These are phyloP conservation scores for Zaprionus lachaisei DNA, from an alignment of 1,140 invertebrate genomes.

Conservation along the genomic window DNA sequence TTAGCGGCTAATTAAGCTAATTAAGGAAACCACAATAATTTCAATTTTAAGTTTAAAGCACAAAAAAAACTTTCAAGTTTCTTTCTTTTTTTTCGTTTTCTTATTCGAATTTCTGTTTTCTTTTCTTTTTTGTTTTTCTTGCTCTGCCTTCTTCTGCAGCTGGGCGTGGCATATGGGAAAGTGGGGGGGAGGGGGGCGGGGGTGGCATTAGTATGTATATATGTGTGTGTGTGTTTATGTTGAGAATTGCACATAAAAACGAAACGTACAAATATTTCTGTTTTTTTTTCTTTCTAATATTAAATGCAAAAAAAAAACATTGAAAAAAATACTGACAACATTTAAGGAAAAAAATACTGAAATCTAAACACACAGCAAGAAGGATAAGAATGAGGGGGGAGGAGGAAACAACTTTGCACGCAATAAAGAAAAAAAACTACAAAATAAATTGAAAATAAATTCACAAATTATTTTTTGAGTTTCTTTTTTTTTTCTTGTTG, in stretches of 20 bases:
- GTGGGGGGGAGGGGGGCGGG: too few relatives aligned
- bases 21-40: slow-evolving; percentile 78
- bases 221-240: slow-evolving; percentile 6
- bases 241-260: slow-evolving; percentile 35
- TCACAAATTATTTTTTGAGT: background rate
- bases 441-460: background rate
- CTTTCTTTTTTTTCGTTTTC: slow-evolving; percentile 13
- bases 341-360: slow-evolving; percentile 29
- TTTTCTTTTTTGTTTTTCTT: slow-evolving; percentile 27
- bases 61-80: slow-evolving; percentile 39
- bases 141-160: slow-evolving; percentile 22
- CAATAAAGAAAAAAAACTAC: slow-evolving; percentile 6
- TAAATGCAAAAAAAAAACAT: background rate
- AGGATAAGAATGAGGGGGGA: background rate
- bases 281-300: slow-evolving; percentile 6
- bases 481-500: background rate
- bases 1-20: slow-evolving; percentile 57
- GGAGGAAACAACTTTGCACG: slow-evolving; percentile 12
- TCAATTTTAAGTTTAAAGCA: slow-evolving; percentile 51
- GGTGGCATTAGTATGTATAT: slow-evolving; percentile 3
- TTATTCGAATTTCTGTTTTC: background rate
- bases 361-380: slow-evolving; percentile 14
- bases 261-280: slow-evolving; percentile 26
- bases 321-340: slow-evolving; percentile 29
- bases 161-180: background rate